Evolutionary conservation across 2,888 invertebrate species (phyloP).

Genomic region (Ormyrus pomaceus): DNA sequence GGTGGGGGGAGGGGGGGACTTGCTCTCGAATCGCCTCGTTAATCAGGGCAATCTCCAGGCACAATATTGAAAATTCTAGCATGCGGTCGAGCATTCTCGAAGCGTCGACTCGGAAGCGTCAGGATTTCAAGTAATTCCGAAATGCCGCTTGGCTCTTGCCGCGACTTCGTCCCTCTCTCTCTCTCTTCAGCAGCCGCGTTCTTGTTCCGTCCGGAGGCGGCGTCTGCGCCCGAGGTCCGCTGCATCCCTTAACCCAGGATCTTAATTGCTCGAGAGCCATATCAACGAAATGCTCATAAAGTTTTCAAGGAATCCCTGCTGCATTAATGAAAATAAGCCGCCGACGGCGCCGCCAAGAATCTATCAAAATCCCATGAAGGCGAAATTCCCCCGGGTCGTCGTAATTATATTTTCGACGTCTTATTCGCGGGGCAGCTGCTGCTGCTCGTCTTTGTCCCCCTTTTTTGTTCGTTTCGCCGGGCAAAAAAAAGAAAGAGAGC

Average conservation of each 20-base stretch:
- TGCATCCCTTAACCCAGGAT: conserved; percentile 28
- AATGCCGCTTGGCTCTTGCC: conserved; percentile 52
- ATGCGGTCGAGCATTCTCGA: conserved; percentile 59
- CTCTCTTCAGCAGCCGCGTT: conserved; percentile 13
- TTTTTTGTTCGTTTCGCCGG: too few relatives aligned
- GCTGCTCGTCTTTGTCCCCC: too few relatives aligned
- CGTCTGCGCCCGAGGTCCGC: conserved; percentile 39
- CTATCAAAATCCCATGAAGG: conserved; percentile 28
- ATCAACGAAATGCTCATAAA: conserved; percentile 40
- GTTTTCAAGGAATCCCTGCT: conserved; percentile 40
- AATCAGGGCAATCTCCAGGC: conserved; percentile 66
- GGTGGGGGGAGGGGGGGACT: background rate
- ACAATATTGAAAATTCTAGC: conserved; percentile 71
- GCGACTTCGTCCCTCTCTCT: conserved; percentile 27
- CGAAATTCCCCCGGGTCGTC: background rate
- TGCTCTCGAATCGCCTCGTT: conserved; percentile 59
- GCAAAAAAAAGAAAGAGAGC: too few relatives aligned
- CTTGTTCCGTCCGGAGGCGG: background rate
- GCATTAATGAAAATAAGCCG: conserved; percentile 33
- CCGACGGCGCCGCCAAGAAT: background rate
- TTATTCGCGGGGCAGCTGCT: too few relatives aligned
- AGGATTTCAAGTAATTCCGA: conserved; percentile 65
- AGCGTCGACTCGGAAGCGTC: conserved; percentile 41
- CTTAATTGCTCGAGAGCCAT: conserved; percentile 48
- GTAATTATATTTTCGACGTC: too few relatives aligned